Base-by-base conservation (phyloP, 2,888 invertebrate genomes). In the Chelonus formosanus region DNA sequence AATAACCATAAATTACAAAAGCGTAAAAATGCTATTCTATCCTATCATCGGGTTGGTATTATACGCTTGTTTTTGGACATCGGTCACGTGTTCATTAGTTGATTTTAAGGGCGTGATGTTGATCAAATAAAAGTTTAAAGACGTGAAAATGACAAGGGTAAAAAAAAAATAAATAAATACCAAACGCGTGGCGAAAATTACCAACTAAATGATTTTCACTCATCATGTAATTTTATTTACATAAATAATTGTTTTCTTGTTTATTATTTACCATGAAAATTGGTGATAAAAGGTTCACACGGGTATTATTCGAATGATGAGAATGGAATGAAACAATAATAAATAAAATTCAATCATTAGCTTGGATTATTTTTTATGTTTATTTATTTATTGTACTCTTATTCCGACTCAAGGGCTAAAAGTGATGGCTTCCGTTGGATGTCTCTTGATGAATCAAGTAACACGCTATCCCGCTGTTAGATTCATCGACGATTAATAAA, bases 401-500 rank as follows among this genome's bases (percentile, higher is more conserved):
- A 20, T 20, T 20, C 20, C 20, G 20, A 20, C 20, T 20, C 20
- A 53, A 44, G 65, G 59, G 59, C 52, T 35, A 32, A 36, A 32
- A 58, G 6, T 34, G 31, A 35, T 20, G 44, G 32, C 31, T 57
- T 36, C 20, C 34, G 47, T 50, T 64, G 31, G 57, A 47, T 50
- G 58, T 57, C 40, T 64, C 57, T 50, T 57, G 44, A 7, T 52
- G 54, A 65, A 58, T 65, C 59, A 65, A 58, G 59, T 50, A 47
- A 72, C 80, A 80, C 78, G 80, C 80, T 70, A 81, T 79, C 67
- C 75, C 71, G 70, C 74, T 75, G 79, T 80, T 78, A 80, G 73
- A 79, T 77, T 72, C 70, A 74, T 74, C 72, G 75, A 69, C 76
- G 75, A 78, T 78, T 78, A 79, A 77, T 74, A 73, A 71, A 75